Base-by-base conservation (phyloP, 2,797 vertebrate species). In the Synaphobranchus kaupii region DNA sequence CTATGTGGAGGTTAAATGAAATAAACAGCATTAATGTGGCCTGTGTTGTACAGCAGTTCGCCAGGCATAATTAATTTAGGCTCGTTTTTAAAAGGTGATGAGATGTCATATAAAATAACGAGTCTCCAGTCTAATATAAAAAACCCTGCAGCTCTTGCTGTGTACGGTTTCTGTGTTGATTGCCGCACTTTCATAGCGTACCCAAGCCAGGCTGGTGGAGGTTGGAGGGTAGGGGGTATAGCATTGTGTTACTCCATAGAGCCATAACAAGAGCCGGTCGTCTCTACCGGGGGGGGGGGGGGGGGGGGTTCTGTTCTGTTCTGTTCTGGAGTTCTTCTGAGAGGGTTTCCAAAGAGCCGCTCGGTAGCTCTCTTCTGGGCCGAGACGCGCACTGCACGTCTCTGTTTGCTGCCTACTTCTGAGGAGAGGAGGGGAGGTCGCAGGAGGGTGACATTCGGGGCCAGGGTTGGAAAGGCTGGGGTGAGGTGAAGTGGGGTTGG, bases 391-490 rank as follows among this genome's bases (percentile, higher is more conserved):
- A 66, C 71, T 71, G 73, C 20, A 39, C 39, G 13, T 6, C 73
- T 47, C 39, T 68, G 80, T 60, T 47, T 54, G 47, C 81, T 83
- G 86, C 80, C 78, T 15, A 47, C 1, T 48, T 81, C 78, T 48
- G 44, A 25, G n/a, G n/a, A 22, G 76, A 80, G 39, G 78, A 44
- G 7, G 44, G 44, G 44, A 13, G 4, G 68, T 34, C 28, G 4
- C 17, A 20, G 44, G 78, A 50, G 82, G 81, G 86, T 83, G 28
- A 83, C 58, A 50, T 34, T 7, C 20, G 17, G 31, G 81, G 47
- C 54, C 76, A 63, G 20, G 85, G 71, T 60, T 52, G 71, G 71
- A 73, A 20, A 68, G 85, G 10, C 71, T 76, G 73, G 48, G 73
- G 52, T 54, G 73, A 39, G 54, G 85, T 20, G 22, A 28, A 15